Base-by-base conservation (phyloP, 1,140 invertebrate genomes). In the Drosophila lini region DNA sequence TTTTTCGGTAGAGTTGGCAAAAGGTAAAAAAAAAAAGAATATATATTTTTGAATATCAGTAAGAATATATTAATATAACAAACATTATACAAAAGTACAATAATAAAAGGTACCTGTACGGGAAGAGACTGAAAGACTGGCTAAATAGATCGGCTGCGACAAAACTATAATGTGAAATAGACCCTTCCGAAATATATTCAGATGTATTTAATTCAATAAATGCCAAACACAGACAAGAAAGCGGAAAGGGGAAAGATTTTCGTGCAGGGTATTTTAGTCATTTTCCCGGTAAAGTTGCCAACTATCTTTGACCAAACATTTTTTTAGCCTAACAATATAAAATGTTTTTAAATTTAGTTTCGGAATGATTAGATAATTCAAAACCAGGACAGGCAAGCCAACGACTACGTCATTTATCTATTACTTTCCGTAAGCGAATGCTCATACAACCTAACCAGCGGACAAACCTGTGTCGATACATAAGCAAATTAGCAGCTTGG, bases 401-500 rank as follows among this genome's bases (percentile, higher is more conserved):
- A 28, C 1, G 15, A 28, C 22, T 28, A n/a, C 15, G 22, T n/a
- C 13, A 48, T 3, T n/a, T 48, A n/a, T 48, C 15, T 9, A 19
- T 36, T 31, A 45, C 53, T 69, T 73, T 69, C 53, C 57, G 40
- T 32, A 22, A 42, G 25, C 55, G 47, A 40, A 32, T 28, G 32
- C 13, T 11, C 45, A 40, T 32, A 62, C 11, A 56, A 36, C 32
- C 16, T 19, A 36, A 9, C 50, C 19, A 25, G 34, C 11, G 15
- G 38, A 44, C 7, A 45, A 19, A 56, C 50, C 3, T 63, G 15
- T 16, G 36, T 28, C 45, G 15, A 65, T 68, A 41, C 31, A 61
- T 36, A 75, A 59, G 50, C 40, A 55, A 58, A 61, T 57, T 53
- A 70, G 25, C 31, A 38, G 22, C 52, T 55, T 62, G 73, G 77